A percentile compares a stretch with the other conserved stretches of the same genome.
These are phyloP conservation scores for Drosophila mayri DNA, from an alignment of 1,140 invertebrate species.

Conservation along the genomic window DNA sequence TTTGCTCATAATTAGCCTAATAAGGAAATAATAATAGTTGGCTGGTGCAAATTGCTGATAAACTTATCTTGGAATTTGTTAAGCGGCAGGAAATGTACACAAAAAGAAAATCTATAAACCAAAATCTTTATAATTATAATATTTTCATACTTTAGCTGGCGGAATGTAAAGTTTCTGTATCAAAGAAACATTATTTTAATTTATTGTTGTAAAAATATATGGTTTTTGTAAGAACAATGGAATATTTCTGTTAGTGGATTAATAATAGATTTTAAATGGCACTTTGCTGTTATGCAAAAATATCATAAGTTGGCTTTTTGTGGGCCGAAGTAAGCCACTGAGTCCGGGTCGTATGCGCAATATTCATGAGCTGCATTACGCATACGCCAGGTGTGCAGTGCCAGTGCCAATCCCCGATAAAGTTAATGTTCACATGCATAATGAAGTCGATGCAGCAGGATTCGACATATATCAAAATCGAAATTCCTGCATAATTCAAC, in stretches of 20 bases:
- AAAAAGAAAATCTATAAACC: background rate
- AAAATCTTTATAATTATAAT: background rate
- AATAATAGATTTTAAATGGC: slow-evolving; percentile 7
- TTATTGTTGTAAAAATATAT: accelerated
- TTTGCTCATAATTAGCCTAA: slow-evolving; percentile 35
- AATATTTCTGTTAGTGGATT: background rate
- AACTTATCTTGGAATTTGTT: slow-evolving; percentile 19
- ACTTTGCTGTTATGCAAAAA: slow-evolving; percentile 7
- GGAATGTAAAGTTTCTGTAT: too few relatives aligned
- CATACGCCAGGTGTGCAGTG: slow-evolving; percentile 64
- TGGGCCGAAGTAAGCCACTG: background rate
- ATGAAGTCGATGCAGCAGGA: slow-evolving; percentile 37
- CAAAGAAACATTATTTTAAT: too few relatives aligned
- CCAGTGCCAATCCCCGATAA: slow-evolving; percentile 23
- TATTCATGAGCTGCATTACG: slow-evolving; percentile 53
- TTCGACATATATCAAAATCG: background rate
- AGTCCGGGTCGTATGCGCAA: slow-evolving; percentile 48
- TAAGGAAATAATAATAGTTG: slow-evolving; percentile 53
- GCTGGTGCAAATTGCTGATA: slow-evolving; percentile 39
- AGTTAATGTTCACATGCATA: slow-evolving; percentile 25
- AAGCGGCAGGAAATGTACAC: background rate
- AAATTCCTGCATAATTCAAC: slow-evolving; percentile 37
- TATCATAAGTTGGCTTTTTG: slow-evolving; percentile 4
- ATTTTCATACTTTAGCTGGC: background rate
- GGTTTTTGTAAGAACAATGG: background rate